phyloP scores from a whole-genome alignment of 2,888 invertebrate species.

The Drosophila siamana region DNA sequence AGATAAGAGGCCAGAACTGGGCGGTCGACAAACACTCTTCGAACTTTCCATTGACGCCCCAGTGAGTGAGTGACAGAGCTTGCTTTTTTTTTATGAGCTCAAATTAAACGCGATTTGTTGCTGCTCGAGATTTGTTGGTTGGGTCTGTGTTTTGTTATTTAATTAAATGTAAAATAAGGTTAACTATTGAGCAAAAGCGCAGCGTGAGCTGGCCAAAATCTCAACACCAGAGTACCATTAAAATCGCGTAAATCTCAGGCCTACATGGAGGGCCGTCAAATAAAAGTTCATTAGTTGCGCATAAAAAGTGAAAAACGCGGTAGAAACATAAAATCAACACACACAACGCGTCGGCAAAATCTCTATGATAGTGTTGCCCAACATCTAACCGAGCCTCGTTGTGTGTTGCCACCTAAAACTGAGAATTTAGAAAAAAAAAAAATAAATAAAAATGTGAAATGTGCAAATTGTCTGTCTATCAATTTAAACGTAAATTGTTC shows the following conservation, averaged over 20 bases:
- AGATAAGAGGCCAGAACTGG: constrained; percentile 38
- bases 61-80: constrained; percentile 29
- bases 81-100: constrained; percentile 54
- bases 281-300: constrained; percentile 67
- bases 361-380: constrained; percentile 33
- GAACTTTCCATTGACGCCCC: constrained; percentile 67
- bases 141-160: constrained; percentile 43
- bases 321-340: constrained; percentile 9
- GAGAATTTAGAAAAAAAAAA: neutral
- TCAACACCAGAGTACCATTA: constrained; percentile 49
- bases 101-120: constrained; percentile 69
- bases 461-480: constrained; percentile 23
- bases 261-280: constrained; percentile 53
- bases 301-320: constrained; percentile 37
- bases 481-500: constrained; percentile 31
- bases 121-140: constrained; percentile 43
- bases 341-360: constrained; percentile 5
- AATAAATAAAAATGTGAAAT: neutral
- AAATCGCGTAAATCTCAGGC: constrained; percentile 64
- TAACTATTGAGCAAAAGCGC: constrained; percentile 72
- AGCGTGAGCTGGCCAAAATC: constrained; percentile 63
- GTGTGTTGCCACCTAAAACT: constrained; percentile 1
- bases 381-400: constrained; percentile 20
- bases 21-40: constrained; percentile 34
- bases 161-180: constrained; percentile 76